A percentile compares a stretch with the other conserved stretches of the same genome.
Evolutionary conservation across 2,113 vertebrate species (phyloP).

Genomic region (Crotalus horridus): DNA sequence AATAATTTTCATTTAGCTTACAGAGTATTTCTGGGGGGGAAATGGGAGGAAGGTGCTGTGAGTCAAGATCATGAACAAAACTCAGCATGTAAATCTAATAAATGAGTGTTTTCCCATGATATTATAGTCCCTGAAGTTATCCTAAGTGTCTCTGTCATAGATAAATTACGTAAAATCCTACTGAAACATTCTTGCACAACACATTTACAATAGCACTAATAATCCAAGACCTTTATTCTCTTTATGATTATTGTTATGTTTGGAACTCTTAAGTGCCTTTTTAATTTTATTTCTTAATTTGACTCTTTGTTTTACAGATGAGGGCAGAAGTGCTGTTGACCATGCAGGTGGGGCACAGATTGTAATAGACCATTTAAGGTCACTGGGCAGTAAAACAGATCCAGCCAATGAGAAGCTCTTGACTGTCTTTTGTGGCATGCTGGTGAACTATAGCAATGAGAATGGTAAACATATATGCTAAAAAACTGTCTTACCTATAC

Average conservation of each 20-base stretch:
- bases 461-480: constrained; percentile 88
- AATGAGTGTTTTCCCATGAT: not conserved
- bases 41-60: not conserved
- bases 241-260: constrained; percentile 63
- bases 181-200: not conserved
- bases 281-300: constrained; percentile 79
- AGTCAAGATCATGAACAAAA: not conserved
- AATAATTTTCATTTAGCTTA: not conserved
- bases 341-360: constrained; percentile 98
- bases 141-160: not conserved
- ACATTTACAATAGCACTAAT: constrained; percentile 8
- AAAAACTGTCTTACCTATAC: constrained; percentile 70
- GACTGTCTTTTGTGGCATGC: constrained; percentile 99
- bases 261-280: constrained; percentile 52
- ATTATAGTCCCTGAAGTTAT: not conserved
- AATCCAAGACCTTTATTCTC: constrained; percentile 43
- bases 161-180: not conserved
- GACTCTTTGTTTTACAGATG: constrained; percentile 99
- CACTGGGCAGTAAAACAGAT: constrained; percentile 93
- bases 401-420: constrained; percentile 98
- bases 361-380: constrained; percentile 96
- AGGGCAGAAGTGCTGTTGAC: constrained; percentile 99
- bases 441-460: constrained; percentile 99
- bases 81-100: not conserved
- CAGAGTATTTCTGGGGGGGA: not conserved